These are phyloP conservation scores for Caenorhabditis imperialis DNA, from an alignment of 2,888 invertebrate species.

Conservation along the genomic window DNA sequence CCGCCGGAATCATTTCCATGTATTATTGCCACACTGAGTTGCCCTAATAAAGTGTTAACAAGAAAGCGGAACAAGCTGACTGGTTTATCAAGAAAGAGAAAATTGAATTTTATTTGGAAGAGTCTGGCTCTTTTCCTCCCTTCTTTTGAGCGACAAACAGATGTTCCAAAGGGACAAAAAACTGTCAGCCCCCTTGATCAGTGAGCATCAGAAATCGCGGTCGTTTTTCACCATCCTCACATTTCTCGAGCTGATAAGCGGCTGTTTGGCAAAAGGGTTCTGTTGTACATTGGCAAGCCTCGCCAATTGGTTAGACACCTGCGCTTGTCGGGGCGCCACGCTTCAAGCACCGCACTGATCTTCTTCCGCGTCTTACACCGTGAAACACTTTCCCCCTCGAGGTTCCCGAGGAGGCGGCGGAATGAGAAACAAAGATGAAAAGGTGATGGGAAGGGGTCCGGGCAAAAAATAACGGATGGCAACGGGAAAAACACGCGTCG, in stretches of 20 bases:
- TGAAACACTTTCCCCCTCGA: slow-evolving; percentile 37
- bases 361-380: slow-evolving; percentile 13
- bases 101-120: no score
- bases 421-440: slow-evolving; percentile 15
- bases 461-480: slow-evolving; percentile 10
- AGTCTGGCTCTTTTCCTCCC: no score
- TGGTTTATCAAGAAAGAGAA: no score
- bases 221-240: slow-evolving; percentile 7
- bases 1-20: no score
- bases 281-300: slow-evolving; percentile 48
- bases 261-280: slow-evolving; percentile 6
- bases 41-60: no score
- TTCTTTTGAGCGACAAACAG: no score
- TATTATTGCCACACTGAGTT: no score
- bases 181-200: no score
- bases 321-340: slow-evolving; percentile 40
- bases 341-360: slow-evolving; percentile 43
- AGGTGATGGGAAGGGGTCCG: slow-evolving; percentile 20
- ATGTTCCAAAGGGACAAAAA: no score
- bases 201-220: slow-evolving; percentile 36
- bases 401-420: slow-evolving; percentile 17
- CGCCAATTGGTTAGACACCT: slow-evolving; percentile 57
- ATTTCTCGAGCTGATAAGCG: slow-evolving; percentile 29
- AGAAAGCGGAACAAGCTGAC: no score
- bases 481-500: no score